Evolutionary conservation across 2,888 invertebrate genomes (phyloP), one percentile per base, ranked within the genome.

Genomic region (Azorinus chamasolen): DNA sequence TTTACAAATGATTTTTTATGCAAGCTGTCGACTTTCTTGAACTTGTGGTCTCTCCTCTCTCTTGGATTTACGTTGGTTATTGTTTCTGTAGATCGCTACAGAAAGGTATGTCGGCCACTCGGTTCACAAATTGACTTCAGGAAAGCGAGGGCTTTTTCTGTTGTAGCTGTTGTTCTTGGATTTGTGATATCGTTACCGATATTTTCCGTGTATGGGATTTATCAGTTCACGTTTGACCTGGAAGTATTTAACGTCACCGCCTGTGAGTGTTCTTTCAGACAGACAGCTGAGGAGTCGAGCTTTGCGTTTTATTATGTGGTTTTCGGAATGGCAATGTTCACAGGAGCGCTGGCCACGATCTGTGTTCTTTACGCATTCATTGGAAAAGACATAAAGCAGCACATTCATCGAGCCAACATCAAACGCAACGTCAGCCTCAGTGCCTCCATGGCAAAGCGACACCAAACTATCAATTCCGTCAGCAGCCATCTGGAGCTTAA

Each of bases 31-130:
- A 62, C 66, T n/a, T 81, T 79, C 43, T 53, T 69, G 0, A 83
- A 83, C 53, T 43, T 64, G 16, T 68, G 74, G 54, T 63, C 79
- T 1, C 57, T 79, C 20, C 25, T 85, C 1, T 57, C 80, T 0
- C 62, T 83, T 12, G 80, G 70, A 18, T 64, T 75, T 2, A 79
- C 81, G 10, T 55, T 85, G 4, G 55, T 85, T 0, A 68, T 77
- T n/a, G 83, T 85, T n/a, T 77, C 83, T 1, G 57, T 85, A 8
- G 85, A 85, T 51, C 76, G 89, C 10, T 88, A 84, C 62, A 69
- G 83, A 25, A 87, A 86, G 48, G 84, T 88, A 6, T 88, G 88
- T 63, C 79, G 70, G 22, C 87, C 88, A 0, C 66, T 85, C 4
- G 76, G 83, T 14, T 71, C 66, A 58, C 89, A 89, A 58, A 87